Base-by-base conservation (phyloP, 1,140 invertebrate species). In the Spodoptera litura region DNA sequence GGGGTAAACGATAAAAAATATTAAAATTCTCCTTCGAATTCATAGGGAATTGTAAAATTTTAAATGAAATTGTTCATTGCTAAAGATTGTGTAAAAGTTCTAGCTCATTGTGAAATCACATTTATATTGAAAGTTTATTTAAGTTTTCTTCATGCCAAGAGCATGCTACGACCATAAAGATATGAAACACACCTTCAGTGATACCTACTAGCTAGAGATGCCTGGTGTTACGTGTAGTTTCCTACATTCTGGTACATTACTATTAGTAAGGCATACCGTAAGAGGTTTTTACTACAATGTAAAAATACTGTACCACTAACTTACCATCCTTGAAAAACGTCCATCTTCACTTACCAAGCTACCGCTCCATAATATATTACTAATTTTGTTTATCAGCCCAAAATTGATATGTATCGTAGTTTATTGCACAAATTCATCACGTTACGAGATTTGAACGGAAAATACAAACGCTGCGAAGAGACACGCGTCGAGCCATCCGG, bases 381-480 rank as follows among this genome's bases (percentile, higher is more conserved):
- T 83, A 86, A 78, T 88, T 85, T 89, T 87, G 79, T 83, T 87
- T 81, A 81, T 92, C 91, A 93, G 93, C 91, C 88, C 88, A 87
- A 89, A 91, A 87, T 93, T 94, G 93, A 94, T 94, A 94, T 93
- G 93, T 94, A 92, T 94, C 90, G 92, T 93, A 89, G 78, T 89
- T 91, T 91, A 90, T 92, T 92, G 88, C 88, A 91, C 86, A 91
- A 91, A 90, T 91, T 91, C 88, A 91, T 91, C 87, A 93, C 87
- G 78, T 90, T 87, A 83, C 51, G 55, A 81, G 64, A 56, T 83
- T 84, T 76, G 49, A 89, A 89, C 81, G 35, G 77, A 86, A 84
- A 58, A 76, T 82, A 82, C 38, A 72, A 81, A 80, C 55, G 20
- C 70, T 59, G 79, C 81, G 89, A 93, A 89, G 87, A 75, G 62